Base-by-base conservation (phyloP, 2,113 vertebrate species). In the Collichthys lucidus region DNA sequence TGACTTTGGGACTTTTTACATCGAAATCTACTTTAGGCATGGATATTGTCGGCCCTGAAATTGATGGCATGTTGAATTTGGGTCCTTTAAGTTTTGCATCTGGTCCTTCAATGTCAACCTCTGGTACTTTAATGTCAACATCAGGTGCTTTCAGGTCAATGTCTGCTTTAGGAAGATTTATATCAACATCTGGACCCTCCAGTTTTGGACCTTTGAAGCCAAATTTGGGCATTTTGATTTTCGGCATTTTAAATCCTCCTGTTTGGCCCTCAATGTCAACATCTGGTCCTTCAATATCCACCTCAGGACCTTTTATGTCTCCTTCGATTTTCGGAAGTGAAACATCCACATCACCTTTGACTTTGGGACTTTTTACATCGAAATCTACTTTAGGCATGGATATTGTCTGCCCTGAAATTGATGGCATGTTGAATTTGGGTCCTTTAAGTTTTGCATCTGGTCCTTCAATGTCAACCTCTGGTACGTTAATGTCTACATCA, bases 351-450 rank as follows among this genome's bases (percentile, higher is more conserved):
- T 91, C 92, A 0, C 90, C 89, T 62, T 94, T 92, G 0, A 91
- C 0, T 24, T 94, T 95, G 3, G 95, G 93, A 0, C 87, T 84
- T 57, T 94, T 95, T 1, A 96, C 22, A 40, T 90, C 89, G n/a
- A 96, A 10, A n/a, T 96, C 95, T 0, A 96, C 74, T 77, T 76
- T 91, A 0, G 92, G 90, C 1, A 89, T 69, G 1, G 29, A 56
- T 0, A 83, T 20, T 0, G 56, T 53, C 0, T 69, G 75, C n/a
- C 24, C 76, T 6, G 84, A 50, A 0, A 86, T 22, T 0, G 2
- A 8, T 22, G 77, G 77, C 59, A 80, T 77, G 19, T 87, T 87
- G 14, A 91, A 65, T 22, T 79, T 82, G 1, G 89, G 63, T 10
- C 74, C 74, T 57, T 87, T 86, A n/a, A 96, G 40, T 53, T 93